Evolutionary conservation across 2,797 vertebrate species (phyloP).

Genomic region (Acanthiza pusilla): DNA sequence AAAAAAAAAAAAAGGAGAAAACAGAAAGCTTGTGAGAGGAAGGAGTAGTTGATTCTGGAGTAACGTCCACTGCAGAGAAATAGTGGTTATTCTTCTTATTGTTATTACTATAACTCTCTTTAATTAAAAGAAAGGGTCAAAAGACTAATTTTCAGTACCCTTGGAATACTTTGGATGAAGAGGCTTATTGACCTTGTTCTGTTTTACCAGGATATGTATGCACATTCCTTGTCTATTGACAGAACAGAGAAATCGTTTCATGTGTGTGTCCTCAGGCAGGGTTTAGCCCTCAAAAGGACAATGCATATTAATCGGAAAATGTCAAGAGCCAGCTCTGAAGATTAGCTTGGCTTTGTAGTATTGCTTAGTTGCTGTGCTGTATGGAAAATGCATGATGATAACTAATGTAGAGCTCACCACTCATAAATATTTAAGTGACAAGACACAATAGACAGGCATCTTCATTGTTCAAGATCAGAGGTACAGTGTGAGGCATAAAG

Average conservation of each 20-base stretch:
- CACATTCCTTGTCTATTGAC: background rate
- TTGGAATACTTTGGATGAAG: background rate
- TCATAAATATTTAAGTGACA: conserved; percentile 61
- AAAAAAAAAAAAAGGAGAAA: background rate
- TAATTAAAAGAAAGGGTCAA: background rate
- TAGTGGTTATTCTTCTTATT: background rate
- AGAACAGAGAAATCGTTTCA: background rate
- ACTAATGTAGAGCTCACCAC: conserved; percentile 22
- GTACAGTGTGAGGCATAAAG: background rate
- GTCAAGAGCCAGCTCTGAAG: background rate
- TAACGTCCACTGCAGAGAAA: background rate
- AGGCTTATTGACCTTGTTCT: background rate
- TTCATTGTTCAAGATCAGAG: background rate
- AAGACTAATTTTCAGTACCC: background rate
- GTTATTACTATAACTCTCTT: background rate
- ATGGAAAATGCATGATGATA: background rate
- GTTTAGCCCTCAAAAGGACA: background rate
- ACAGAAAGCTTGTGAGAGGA: background rate
- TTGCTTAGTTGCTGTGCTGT: background rate
- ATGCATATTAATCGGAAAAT: background rate
- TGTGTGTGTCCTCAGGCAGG: background rate
- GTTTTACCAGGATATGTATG: background rate
- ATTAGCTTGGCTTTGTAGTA: background rate
- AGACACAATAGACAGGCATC: conserved; percentile 5
- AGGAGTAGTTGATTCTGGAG: background rate